Percentiles rank a stretch among this genome's conserved stretches.
These are phyloP conservation scores for Choreutis nemorana DNA, from an alignment of 2,888 invertebrate species.

Conservation along the genomic window DNA sequence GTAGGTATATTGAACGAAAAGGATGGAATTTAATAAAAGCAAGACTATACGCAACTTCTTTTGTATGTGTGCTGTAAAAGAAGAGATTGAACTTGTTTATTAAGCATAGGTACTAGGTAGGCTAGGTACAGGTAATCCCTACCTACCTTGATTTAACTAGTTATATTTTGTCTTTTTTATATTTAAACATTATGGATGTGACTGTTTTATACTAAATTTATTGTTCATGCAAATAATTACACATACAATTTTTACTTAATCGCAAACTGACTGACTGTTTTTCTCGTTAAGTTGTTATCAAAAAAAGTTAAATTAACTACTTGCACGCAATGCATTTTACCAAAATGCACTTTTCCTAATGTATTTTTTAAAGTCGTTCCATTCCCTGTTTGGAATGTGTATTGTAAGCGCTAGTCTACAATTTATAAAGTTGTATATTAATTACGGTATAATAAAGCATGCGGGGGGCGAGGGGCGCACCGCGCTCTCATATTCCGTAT, in stretches of 20 bases:
- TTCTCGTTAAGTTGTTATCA: too few species aligned
- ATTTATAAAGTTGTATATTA: conserved; percentile 62
- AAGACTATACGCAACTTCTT: conserved; percentile 23
- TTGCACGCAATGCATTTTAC: too few species aligned
- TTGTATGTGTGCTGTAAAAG: conserved; percentile 6
- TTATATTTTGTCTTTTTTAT: too few species aligned
- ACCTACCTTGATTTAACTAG: too few species aligned
- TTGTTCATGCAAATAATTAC: too few species aligned
- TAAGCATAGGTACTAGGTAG: not conserved
- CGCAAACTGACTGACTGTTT: too few species aligned
- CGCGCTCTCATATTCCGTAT: conserved; percentile 67
- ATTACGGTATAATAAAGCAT: conserved; percentile 67
- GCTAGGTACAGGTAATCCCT: too few species aligned
- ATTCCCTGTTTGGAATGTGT: conserved; percentile 27
- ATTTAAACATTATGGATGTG: too few species aligned
- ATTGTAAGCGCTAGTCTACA: conserved; percentile 40
- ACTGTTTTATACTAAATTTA: too few species aligned
- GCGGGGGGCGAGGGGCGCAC: conserved; percentile 65
- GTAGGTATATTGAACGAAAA: conserved; percentile 22
- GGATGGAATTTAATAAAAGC: conserved; percentile 46
- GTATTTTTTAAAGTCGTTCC: conserved; percentile 7
- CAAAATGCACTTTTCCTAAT: too few species aligned
- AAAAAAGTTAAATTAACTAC: too few species aligned
- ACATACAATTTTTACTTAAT: too few species aligned
- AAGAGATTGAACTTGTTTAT: conserved; percentile 3